phyloP scores from a whole-genome alignment of 2,888 invertebrate species.

The Conomelus anceps region DNA sequence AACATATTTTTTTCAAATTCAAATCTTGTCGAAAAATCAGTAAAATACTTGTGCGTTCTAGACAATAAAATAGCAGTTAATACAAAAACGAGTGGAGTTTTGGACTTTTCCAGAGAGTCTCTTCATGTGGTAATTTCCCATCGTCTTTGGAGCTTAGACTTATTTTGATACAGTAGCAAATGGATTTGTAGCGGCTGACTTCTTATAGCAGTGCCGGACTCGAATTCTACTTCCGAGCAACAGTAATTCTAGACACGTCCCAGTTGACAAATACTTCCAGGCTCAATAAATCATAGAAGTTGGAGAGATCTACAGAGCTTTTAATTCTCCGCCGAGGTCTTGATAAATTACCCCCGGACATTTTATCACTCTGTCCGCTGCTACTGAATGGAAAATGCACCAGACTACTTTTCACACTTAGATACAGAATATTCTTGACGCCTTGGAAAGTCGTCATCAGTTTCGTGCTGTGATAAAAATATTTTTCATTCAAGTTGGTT shows the following conservation, averaged over 20 bases:
- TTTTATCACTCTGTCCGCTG: background rate
- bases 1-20: no score
- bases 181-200: background rate
- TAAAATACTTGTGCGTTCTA: no score
- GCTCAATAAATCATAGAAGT: background rate
- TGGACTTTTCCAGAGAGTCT: no score
- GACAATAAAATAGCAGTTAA: no score
- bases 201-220: background rate
- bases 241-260: background rate
- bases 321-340: background rate
- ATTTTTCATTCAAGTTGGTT: background rate
- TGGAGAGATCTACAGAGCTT: background rate
- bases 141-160: background rate
- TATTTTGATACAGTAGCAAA: background rate
- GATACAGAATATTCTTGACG: background rate
- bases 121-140: no score
- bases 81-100: no score
- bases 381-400: background rate
- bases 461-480: background rate
- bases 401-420: background rate
- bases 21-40: no score
- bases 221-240: background rate
- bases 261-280: background rate
- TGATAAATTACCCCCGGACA: background rate
- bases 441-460: background rate